Evolutionary conservation across 2,113 vertebrate genomes (phyloP).

Genomic region (Thomomys bottae): DNA sequence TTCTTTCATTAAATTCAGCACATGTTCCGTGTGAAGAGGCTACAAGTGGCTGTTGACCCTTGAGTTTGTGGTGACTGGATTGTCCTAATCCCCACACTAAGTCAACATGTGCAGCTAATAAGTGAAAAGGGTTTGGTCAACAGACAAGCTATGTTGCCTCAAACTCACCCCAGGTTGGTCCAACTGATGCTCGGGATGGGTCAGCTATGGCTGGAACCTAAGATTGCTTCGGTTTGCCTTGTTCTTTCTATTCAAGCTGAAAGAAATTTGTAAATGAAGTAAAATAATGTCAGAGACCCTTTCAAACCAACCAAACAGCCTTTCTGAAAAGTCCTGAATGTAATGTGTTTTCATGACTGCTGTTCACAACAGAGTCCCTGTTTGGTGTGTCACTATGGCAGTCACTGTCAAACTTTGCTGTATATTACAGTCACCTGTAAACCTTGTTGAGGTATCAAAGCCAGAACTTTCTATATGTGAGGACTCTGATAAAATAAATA

Average conservation of each 20-base stretch:
- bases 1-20: neutral
- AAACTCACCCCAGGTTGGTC: neutral
- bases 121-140: constrained; percentile 10
- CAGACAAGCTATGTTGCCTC: neutral
- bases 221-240: neutral
- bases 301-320: neutral
- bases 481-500: neutral
- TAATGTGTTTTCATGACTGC: too few relatives aligned
- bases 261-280: constrained; percentile 25
- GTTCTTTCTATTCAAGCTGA: constrained; percentile 36
- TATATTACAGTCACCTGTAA: neutral
- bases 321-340: neutral
- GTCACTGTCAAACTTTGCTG: neutral
- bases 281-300: neutral
- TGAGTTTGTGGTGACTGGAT: constrained; percentile 59
- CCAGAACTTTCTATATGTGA: neutral
- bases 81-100: constrained; percentile 50
- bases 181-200: neutral
- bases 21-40: constrained; percentile 11
- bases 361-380: neutral
- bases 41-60: constrained; percentile 71
- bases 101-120: constrained; percentile 55
- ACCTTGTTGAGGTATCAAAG: neutral
- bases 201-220: neutral
- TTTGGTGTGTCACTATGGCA: neutral